phyloP scores from a whole-genome alignment of 2,888 invertebrate genomes.

The Laothoe populi region DNA sequence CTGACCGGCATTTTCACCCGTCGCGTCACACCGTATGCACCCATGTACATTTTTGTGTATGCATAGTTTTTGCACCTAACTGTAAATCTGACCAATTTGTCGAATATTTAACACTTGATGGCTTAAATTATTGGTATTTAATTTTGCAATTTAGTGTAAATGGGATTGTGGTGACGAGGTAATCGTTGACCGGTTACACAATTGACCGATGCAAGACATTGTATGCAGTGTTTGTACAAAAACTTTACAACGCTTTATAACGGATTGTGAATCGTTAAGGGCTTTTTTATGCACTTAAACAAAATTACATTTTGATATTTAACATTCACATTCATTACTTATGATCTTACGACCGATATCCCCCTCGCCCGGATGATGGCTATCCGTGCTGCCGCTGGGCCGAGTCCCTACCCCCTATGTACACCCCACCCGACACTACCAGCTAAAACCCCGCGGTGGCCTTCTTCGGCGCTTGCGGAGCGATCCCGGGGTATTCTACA shows the following conservation, averaged over 20 bases:
- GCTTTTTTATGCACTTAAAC: not conserved
- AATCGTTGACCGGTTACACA: slow-evolving; percentile 13
- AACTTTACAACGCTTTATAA: not conserved
- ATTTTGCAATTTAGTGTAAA: slow-evolving; percentile 24
- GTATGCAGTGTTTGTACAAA: not conserved
- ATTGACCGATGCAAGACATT: slow-evolving; percentile 4
- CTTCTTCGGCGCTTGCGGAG: too few species aligned
- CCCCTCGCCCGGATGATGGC: too few species aligned
- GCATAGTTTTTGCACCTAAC: slow-evolving; percentile 46
- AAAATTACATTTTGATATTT: too few species aligned
- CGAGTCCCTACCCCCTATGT: too few species aligned
- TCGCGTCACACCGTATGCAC: slow-evolving; percentile 30
- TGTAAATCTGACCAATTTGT: slow-evolving; percentile 38
- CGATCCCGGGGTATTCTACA: too few species aligned
- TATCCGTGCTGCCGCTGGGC: too few species aligned
- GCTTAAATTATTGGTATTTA: slow-evolving; percentile 24
- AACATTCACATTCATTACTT: too few species aligned
- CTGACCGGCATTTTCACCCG: slow-evolving; percentile 30
- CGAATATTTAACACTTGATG: slow-evolving; percentile 15
- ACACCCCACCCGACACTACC: too few species aligned
- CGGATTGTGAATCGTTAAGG: not conserved
- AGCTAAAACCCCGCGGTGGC: too few species aligned
- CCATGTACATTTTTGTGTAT: slow-evolving; percentile 43
- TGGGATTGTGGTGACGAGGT: slow-evolving; percentile 12
- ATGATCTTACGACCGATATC: too few species aligned